A percentile compares a stretch with the other conserved stretches of the same genome.
Conservation (phyloP, 2,888 invertebrate genomes). For the Drosophila atripex region DNA sequence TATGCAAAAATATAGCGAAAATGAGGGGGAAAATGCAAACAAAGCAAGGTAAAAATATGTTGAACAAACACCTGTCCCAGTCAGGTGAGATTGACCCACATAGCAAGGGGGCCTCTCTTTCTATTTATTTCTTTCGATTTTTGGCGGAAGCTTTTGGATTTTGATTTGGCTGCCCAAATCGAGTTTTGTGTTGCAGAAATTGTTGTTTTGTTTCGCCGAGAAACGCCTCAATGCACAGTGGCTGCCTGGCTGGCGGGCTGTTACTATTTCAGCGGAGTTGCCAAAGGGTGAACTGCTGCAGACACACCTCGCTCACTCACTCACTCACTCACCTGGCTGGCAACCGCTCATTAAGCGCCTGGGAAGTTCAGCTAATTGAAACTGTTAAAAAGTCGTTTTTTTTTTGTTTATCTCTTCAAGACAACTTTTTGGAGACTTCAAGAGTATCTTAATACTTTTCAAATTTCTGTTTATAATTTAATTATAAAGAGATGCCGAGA, state of each 20-base stretch:
- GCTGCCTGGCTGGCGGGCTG: conserved; percentile 25
- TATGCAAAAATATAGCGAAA: conserved; percentile 54
- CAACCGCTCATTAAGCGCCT: conserved; percentile 40
- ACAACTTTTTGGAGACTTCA: conserved; percentile 7
- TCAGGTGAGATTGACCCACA: conserved; percentile 40
- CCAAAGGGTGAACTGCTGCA: conserved; percentile 32
- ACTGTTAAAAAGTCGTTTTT: conserved; percentile 31
- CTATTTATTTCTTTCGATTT: neutral
- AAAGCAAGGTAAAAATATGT: conserved; percentile 18
- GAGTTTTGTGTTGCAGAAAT: conserved; percentile 45
- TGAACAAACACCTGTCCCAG: conserved; percentile 42
- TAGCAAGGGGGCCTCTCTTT: conserved; percentile 4
- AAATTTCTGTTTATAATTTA: conserved; percentile 15
- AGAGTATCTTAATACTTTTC: conserved; percentile 9
- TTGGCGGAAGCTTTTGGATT: conserved; percentile 14
- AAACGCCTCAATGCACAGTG: conserved; percentile 63
- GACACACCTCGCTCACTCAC: conserved; percentile 32
- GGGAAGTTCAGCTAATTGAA: conserved; percentile 46
- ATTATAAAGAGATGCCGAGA: conserved; percentile 6
- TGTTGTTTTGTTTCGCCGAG: conserved; percentile 34
- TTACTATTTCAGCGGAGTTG: conserved; percentile 50
- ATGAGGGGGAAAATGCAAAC: conserved; percentile 7
- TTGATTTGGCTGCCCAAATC: conserved; percentile 29
- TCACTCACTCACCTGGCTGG: conserved; percentile 15
- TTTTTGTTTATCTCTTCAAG: neutral